Evolutionary conservation across 2,113 vertebrate species (phyloP), one percentile per base, ranked within the genome.

Genomic region (Atrichornis clamosus): DNA sequence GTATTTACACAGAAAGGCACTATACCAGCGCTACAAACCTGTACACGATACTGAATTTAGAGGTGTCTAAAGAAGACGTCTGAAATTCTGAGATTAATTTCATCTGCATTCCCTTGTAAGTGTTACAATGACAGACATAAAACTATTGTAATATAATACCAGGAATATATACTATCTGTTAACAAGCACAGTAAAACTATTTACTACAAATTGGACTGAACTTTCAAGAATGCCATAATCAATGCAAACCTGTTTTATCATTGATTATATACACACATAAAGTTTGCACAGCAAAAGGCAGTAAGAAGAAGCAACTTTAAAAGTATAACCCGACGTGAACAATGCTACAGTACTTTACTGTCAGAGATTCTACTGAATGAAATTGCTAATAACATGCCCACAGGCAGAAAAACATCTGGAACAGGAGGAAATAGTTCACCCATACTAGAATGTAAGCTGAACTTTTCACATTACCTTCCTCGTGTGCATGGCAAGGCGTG

Each of bases 371-470:
- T 17, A 23, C 11, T 17, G 32, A 75, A 56, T 28, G 24, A 62
- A 91, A 69, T 42, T 28, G 35, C 19, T 75, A 42, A 58, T 14
- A 80, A 70, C 26, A 46, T 22, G 67, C 33, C 49, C 64, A 72
- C 8, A 46, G 53, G 68, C 3, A 92, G 90, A 91, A 89, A 21
- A 62, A 73, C 75, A 80, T 49, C 56, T 79, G 76, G 18, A 83
- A 87, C 27, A 84, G 64, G 83, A 95, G 84, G 74, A 88, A 91
- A 77, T 30, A 96, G 62, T 72, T 91, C 60, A 84, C 50, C 55
- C 85, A 87, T 30, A 63, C 85, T 53, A 58, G 77, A 81, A 83
- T 32, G 50, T 39, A 62, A 85, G 49, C 58, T 91, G 85, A 96
- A 92, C 39, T 82, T 87, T 80, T 94, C 64, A 89, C 59, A 58